Base-by-base conservation (phyloP, 1,140 invertebrate species). In the Brachionus calyciflorus region DNA sequence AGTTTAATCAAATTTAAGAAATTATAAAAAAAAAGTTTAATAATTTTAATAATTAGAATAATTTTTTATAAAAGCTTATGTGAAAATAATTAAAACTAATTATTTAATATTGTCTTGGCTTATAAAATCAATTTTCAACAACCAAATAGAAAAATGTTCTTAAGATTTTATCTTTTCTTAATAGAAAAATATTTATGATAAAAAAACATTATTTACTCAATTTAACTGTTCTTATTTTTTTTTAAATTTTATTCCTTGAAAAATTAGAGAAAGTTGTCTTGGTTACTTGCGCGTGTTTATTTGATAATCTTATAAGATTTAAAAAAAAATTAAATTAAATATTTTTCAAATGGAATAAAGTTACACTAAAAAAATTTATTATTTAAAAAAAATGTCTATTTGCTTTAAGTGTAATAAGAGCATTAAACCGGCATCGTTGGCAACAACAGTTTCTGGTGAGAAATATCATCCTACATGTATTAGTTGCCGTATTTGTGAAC, bases 321-420 rank as follows among this genome's bases (percentile, higher is more conserved):
- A 51, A 19, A 4, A 51, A 4, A 10, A 41, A 48, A 26, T 2
- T 12, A 30, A 69, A 41, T 44, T 46, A 41, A 9, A 69, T 28
- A 12, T 9, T 6, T 46, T 69, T 46, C n/a, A 46, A 14, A 48
- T 12, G 24, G 14, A 48, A 24, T 44, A n/a, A n/a, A n/a, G n/a
- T n/a, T n/a, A n/a, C n/a, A n/a, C n/a, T n/a, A n/a, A n/a, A n/a
- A n/a, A n/a, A n/a, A n/a, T 48, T 21, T 0, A 3, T 26, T 14
- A 41, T 30, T n/a, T 49, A 17, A 30, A n/a, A 9, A 21, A 44
- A 4, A 70, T 70, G 65, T 70, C 65, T 14, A 14, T 70, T 12
- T 70, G 65, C 19, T 70, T 48, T 46, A 70, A 46, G 37, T 70
- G 65, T 24, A 70, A 70, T 3, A 48, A 51, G 46, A 70, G 65